Evolutionary conservation across 2,888 invertebrate species (phyloP), one percentile per base, ranked within the genome.

Genomic region (Watsonalla cultraria): DNA sequence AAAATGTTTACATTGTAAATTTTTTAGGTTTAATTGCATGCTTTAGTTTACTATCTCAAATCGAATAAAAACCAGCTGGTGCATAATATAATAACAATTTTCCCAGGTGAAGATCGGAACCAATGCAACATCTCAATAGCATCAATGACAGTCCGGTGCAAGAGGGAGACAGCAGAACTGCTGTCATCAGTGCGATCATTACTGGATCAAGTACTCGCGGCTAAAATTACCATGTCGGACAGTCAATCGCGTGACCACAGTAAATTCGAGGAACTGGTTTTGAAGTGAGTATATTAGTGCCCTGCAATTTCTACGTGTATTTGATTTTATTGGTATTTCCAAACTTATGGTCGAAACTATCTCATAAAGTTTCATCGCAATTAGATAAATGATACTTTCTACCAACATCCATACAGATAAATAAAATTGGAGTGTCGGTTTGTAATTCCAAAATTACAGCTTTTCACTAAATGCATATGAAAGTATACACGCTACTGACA

Each of bases 141-240:
- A 2, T 66, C 71, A 8, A 62, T 78, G 39, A 81, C 82, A 58
- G 84, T 90, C 9, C 68, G 69, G 9, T 86, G 87, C 54, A 61
- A 68, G 46, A 81, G 68, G 52, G 68, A 74, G 4, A 79, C 82
- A 0, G 79, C 87, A 0, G 65, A 78, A 8, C 57, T 84, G 5
- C 63, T 90, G 1, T 76, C 78, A 49, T 72, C 80, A 54, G 65
- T 90, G 42, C 68, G 88, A 45, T 68, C 77, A 4, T 58, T 88
- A 13, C 55, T 90, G 51, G 89, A 90, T 58, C 76, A 83, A 49
- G 90, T 90, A 0, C 62, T 90, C 34, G 83, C 87, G 0, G 70
- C 82, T 0, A 87, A 84, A 58, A 83, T 84, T 15, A 78, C 65
- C 56, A 64, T 61, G 0, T 58, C 71, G 0, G 66, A 55, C 45